Conservation (phyloP, 2,113 vertebrate species). For the Aptenodytes forsteri region DNA sequence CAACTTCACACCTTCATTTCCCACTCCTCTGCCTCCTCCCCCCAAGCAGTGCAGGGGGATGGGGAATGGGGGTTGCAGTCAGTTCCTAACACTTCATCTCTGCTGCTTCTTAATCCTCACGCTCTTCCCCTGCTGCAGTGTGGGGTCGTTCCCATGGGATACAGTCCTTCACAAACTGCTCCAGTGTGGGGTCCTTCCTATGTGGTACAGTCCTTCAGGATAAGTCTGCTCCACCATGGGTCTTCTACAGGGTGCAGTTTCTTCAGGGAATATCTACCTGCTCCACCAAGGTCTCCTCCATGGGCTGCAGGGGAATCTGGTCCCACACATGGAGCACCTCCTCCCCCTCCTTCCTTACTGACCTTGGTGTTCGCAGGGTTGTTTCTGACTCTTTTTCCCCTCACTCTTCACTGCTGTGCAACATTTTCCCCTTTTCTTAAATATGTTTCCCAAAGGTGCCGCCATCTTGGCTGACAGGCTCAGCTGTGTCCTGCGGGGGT, state of each 20-base stretch:
- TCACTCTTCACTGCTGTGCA: background rate
- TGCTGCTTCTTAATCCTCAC: background rate
- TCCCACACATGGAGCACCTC: background rate
- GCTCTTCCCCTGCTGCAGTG: background rate
- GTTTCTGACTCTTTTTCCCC: background rate
- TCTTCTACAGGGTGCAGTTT: background rate
- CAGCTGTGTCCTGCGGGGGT: background rate
- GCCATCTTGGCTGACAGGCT: background rate
- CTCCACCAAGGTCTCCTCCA: background rate
- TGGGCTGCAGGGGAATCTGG: background rate
- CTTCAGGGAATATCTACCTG: background rate
- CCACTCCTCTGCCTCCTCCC: background rate
- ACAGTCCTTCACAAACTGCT: background rate
- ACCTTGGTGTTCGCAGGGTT: background rate
- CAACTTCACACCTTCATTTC: background rate
- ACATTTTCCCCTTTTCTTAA: background rate
- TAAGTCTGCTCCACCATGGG: background rate
- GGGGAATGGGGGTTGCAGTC: background rate
- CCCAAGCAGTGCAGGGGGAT: accelerated
- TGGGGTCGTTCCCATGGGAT: background rate
- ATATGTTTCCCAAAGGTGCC: background rate
- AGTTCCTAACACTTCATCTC: background rate
- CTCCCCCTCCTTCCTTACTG: background rate
- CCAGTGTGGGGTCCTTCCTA: background rate
- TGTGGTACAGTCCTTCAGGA: background rate